Evolutionary conservation across 1,140 invertebrate genomes (phyloP).

Genomic region (Lepidostoma basale): DNA sequence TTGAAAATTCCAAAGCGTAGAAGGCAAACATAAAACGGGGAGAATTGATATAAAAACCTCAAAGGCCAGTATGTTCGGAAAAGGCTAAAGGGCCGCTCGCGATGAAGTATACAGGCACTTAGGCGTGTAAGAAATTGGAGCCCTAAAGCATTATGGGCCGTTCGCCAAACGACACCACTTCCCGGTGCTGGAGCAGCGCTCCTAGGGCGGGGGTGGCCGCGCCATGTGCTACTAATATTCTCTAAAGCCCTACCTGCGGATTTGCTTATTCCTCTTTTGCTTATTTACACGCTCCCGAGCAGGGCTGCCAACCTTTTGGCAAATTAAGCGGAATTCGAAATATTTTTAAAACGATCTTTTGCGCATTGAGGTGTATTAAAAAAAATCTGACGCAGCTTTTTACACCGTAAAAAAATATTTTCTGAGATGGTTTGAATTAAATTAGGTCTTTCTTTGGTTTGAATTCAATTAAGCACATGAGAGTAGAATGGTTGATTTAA

Average conservation of each 20-base stretch:
- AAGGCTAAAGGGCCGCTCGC: background rate
- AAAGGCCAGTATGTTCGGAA: background rate
- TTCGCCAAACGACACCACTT: conserved; percentile 13
- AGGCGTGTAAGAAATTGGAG: conserved; percentile 5
- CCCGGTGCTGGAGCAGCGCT: background rate
- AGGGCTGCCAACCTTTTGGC: background rate
- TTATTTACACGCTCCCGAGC: background rate
- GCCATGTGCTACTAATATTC: conserved; percentile 15
- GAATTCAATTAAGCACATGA: no score
- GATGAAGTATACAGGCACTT: background rate
- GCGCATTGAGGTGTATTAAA: no score
- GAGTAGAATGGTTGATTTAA: no score
- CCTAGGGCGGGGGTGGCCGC: no score
- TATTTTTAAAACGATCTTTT: no score
- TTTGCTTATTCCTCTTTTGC: conserved; percentile 10
- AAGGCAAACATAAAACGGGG: no score
- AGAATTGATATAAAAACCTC: background rate
- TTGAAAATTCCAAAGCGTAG: no score
- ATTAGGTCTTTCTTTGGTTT: no score
- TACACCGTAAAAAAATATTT: no score
- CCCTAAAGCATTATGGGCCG: conserved; percentile 4
- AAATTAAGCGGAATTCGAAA: no score
- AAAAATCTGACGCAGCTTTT: no score
- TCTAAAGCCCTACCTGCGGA: background rate
- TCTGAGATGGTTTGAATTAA: no score